Evolutionary conservation across 2,888 invertebrate species (phyloP), one percentile per base, ranked within the genome.

Genomic region (Rhaphigaster nebulosa): DNA sequence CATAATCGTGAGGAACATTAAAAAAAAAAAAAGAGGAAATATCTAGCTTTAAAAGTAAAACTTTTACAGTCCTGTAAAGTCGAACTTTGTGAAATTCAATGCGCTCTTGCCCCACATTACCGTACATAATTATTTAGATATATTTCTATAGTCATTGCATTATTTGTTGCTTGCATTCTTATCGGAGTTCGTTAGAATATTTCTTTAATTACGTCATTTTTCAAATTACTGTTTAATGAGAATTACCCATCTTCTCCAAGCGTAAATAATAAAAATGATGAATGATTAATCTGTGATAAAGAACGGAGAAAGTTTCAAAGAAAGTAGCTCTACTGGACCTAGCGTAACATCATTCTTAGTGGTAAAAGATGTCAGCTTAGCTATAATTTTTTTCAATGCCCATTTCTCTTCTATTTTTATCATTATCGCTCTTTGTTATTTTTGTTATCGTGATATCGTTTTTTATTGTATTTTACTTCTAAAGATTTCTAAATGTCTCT

Each of bases 231-330:
- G 65, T 29, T 38, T 38, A 20, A 38, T 76, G 34, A 8, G 10
- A 20, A 65, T 34, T 76, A 38, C 8, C 23, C 23, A 15, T 38
- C 65, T 65, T 65, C n/a, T 29, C 70, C 8, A 5, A 20, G 70
- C 70, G 70, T 76, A 38, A 38, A 76, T 38, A 76, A 76, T 76
- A 76, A 38, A 70, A 38, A 76, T 76, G 34, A 34, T 70, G 70
- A 70, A 38, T 38, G 70, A 70, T 70, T 70, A 38, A 65, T 20
- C 70, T 76, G 34, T 34, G 20, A 70, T 70, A 29, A 29, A 70
- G 60, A 60, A 29, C n/a, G 20, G 70, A 34, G 70, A 70, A 70
- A 70, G 70, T 70, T 70, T 34, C 70, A 70, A 76, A 76, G 70
- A 76, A 76, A 76, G 70, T 76, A 38, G 29, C 65, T 65, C 38